These are phyloP conservation scores for Lochmaea capreae DNA, from an alignment of 2,888 invertebrate genomes.

Conservation along the genomic window DNA sequence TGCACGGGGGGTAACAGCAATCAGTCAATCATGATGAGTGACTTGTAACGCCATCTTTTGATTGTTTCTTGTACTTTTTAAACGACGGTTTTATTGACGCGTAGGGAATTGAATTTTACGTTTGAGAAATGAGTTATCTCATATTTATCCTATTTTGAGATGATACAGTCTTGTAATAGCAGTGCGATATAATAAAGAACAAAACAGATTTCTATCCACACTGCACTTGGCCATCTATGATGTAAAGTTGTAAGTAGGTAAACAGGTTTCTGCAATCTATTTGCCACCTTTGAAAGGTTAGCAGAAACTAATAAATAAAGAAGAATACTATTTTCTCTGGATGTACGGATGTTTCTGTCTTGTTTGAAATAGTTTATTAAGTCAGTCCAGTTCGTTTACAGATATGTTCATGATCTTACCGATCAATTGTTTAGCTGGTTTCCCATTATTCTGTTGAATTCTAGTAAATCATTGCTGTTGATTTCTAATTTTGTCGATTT, in stretches of 20 bases:
- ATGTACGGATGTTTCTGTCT: background rate
- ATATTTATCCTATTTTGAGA: too few species aligned
- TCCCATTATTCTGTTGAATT: background rate
- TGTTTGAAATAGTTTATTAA: background rate
- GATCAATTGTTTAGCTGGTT: background rate
- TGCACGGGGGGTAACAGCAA: too few species aligned
- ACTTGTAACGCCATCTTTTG: too few species aligned
- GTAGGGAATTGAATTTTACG: too few species aligned
- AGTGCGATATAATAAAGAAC: too few species aligned
- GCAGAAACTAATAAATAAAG: background rate
- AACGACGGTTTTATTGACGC: too few species aligned
- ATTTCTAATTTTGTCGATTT: conserved; percentile 30
- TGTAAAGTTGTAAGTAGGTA: background rate
- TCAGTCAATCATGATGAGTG: too few species aligned
- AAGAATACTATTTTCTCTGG: background rate
- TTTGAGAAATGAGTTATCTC: too few species aligned
- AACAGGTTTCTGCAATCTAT: background rate
- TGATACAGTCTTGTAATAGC: too few species aligned
- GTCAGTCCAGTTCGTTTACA: conserved; percentile 1
- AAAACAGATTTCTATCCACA: background rate
- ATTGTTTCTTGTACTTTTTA: too few species aligned
- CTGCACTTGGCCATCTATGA: background rate
- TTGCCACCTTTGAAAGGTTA: background rate
- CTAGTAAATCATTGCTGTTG: conserved; percentile 7
- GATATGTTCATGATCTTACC: background rate